Evolutionary conservation across 2,888 invertebrate genomes (phyloP), one percentile per base, ranked within the genome.

Genomic region (Folsomia manolachei): DNA sequence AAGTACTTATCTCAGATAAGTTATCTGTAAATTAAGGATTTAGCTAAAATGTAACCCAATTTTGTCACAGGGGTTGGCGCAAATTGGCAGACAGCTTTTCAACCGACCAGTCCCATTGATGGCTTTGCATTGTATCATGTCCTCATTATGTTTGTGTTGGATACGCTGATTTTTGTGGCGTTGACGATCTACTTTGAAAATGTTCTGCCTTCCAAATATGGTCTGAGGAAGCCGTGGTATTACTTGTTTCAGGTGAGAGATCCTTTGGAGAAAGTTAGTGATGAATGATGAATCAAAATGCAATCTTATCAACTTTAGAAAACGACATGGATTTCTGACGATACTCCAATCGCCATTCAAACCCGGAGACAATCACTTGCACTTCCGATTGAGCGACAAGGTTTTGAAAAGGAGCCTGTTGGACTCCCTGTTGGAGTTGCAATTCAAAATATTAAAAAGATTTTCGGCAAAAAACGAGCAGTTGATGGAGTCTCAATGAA

Each of bases 401-500:
- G 81, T 25, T 85, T 85, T 81, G 85, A 85, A 79, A 77, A 78
- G 27, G 84, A 85, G 63, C 85, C 84, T 2, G 74, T 75, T 24
- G 82, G 82, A 2, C 75, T 83, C 1, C 81, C 84, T 21, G 52
- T 67, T 7, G 85, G 85, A 51, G 84, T 86, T 19, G 74, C 82
- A 63, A 83, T 86, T 26, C 77, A 76, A 19, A 75, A 81, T 63
- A 73, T 83, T 52, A 73, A 74, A 11, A 83, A 83, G 75, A 63
- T 65, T 25, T 81, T 78, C 62, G 77, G 78, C 80, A 85, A 83
- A 80, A 77, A 79, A 66, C 82, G 84, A 1, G 94, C 91, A n/a
- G 89, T 95, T 0, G 86, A 89, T 80, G 87, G 90, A 75, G 85
- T 94, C 25, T 87, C 87, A 9, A 83, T 96, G 83, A 89, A 91